Base-by-base conservation (phyloP, 2,797 vertebrate genomes). In the Prunella strophiata region DNA sequence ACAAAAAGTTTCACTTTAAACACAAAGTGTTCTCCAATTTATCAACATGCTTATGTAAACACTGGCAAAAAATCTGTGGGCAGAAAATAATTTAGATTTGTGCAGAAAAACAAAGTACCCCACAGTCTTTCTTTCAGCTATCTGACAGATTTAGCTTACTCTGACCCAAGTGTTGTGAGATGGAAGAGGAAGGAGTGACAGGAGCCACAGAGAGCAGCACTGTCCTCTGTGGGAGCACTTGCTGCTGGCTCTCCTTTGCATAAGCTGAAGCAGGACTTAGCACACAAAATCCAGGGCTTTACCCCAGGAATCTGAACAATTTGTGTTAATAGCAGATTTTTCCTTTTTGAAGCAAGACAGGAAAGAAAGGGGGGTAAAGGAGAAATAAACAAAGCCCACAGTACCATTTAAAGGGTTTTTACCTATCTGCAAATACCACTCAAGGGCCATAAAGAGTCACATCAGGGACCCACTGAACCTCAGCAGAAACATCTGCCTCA, bases 1-100 rank as follows among this genome's bases (percentile, higher is more conserved):
- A 58, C 14, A 43, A 22, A 50, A 55, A 70, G 85, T 77, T 85
- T 88, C 72, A 54, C 25, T 32, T 61, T 87, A 88, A 85, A 88
- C 47, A 73, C 57, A 40, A 67, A 70, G 12, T 22, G 50, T 45
- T 86, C 63, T 42, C 70, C 63, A 45, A 45, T 89, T 95, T 81
- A 73, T 50, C 86, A 85, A 76, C 61, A 85, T 12, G 19, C n/a
- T 68, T 82, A 68, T 27, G 65, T 67, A 83, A 94, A 96, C 54
- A 27, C 89, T 57, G 43, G 47, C 52, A 94, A 96, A 96, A 93
- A 93, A 52, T 42, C 52, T n/a, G 62, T 43, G 40, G 72, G 88
- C 57, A 70, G 87, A 85, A 54, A 30, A 50, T 12, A 45, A 91
- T 75, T 73, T 54, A 68, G 78, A 58, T 61, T 66, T 38, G 58